A percentile compares a stretch with the other conserved stretches of the same genome.
These are phyloP conservation scores for Sus scrofa DNA, from an alignment of 2,113 vertebrate species.

Conservation along the genomic window DNA sequence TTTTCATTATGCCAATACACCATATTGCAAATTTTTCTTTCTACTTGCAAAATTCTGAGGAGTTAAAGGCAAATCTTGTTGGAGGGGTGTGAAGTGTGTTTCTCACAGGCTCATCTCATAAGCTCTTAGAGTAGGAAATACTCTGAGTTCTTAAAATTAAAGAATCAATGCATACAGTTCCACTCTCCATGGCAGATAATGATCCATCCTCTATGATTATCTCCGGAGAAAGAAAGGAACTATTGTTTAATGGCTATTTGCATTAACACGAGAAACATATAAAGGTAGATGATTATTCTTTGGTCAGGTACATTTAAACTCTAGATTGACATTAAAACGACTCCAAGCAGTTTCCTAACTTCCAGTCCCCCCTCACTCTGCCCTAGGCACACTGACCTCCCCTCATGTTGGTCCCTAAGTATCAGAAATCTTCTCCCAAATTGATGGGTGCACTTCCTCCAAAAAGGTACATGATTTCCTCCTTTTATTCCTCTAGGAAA, in stretches of 20 bases:
- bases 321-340: background rate
- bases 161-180: background rate
- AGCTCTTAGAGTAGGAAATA: background rate
- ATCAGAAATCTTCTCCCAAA: background rate
- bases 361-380: background rate
- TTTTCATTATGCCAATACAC: background rate
- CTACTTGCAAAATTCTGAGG: background rate
- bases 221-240: background rate
- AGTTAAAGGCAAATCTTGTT: background rate
- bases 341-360: background rate
- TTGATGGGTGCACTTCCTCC: background rate
- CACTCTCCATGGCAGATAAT: background rate
- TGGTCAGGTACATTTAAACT: background rate
- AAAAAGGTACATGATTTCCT: background rate
- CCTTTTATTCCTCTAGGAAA: background rate
- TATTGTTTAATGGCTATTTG: background rate
- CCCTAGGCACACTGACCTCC: background rate
- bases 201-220: background rate
- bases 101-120: background rate
- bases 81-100: background rate
- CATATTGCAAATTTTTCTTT: background rate
- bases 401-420: background rate
- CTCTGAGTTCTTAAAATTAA: background rate
- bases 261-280: background rate
- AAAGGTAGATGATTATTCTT: background rate